Conservation (phyloP, 2,797 vertebrate species). For the Valencia hispanica region DNA sequence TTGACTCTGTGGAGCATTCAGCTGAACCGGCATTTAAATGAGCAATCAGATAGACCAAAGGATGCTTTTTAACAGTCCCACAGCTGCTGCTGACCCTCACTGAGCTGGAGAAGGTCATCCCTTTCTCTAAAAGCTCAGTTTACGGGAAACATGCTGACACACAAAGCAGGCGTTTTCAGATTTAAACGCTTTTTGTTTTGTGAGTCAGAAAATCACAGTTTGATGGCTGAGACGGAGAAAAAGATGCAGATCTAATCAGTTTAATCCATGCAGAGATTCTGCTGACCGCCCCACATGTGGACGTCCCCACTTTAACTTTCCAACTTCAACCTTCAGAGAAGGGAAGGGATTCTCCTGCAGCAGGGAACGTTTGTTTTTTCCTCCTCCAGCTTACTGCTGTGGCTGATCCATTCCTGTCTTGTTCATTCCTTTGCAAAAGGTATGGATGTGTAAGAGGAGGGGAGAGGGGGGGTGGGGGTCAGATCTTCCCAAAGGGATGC, state of each 20-base stretch:
- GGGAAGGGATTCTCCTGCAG: slow-evolving; percentile 37
- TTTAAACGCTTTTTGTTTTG: neutral
- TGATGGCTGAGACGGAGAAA: neutral
- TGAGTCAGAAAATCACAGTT: neutral
- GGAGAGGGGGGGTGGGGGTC: too few species aligned
- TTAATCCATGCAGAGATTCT: neutral
- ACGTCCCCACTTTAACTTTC: neutral
- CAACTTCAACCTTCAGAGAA: slow-evolving; percentile 1
- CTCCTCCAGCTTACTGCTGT: slow-evolving; percentile 28
- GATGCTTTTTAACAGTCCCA: slow-evolving; percentile 8
- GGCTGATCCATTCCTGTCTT: slow-evolving; percentile 61
- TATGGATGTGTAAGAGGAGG: neutral
- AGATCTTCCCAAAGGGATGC: slow-evolving; percentile 30
- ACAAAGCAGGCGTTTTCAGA: neutral
- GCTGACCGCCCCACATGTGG: neutral
- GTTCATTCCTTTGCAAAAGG: slow-evolving; percentile 56
- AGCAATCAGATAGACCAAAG: slow-evolving; percentile 2
- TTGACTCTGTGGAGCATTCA: neutral
- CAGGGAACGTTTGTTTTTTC: slow-evolving; percentile 54
- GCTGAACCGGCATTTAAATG: slow-evolving; percentile 1
- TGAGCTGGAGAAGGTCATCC: slow-evolving; percentile 9
- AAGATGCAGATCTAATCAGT: slow-evolving; percentile 5
- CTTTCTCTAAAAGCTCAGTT: slow-evolving; percentile 15
- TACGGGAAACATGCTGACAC: slow-evolving; percentile 5
- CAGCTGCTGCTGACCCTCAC: slow-evolving; percentile 2